Percentiles rank a stretch among this genome's conserved stretches.
Conservation (phyloP, 1,140 invertebrate species). For the Trachelipus rathkii region DNA sequence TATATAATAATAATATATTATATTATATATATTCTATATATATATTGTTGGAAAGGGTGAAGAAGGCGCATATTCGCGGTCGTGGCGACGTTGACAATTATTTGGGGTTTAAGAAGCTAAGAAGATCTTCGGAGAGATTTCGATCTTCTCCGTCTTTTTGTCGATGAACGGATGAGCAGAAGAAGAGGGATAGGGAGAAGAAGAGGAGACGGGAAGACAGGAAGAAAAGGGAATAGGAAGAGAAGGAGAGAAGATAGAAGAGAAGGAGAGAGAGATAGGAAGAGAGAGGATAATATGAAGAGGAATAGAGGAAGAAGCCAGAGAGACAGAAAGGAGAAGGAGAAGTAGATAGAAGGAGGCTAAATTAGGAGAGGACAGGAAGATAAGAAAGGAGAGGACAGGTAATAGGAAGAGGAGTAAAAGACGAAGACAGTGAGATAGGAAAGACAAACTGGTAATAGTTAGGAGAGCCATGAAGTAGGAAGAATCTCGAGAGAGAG, state of each 20-base stretch:
- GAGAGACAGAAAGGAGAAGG: background rate
- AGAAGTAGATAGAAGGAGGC: no score
- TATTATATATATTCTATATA: background rate
- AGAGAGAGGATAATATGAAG: background rate
- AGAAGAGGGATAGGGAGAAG: no score
- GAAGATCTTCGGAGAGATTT: background rate
- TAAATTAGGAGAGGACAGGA: no score
- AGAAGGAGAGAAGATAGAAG: background rate
- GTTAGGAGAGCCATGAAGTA: no score
- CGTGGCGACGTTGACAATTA: background rate
- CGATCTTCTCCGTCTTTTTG: background rate
- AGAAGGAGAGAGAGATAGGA: background rate
- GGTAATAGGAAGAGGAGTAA: no score
- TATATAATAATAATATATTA: background rate
- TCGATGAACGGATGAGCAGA: background rate
- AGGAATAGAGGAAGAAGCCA: background rate
- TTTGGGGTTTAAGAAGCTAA: background rate
- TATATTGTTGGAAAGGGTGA: background rate
- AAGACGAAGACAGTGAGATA: no score
- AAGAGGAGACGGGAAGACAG: background rate
- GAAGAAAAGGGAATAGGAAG: background rate
- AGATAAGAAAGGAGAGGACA: no score
- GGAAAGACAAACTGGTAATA: no score
- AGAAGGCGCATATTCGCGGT: slow-evolving; percentile 1
- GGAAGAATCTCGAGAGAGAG: no score